phyloP scores from a whole-genome alignment of 2,113 vertebrate species.

The Podarcis muralis region DNA sequence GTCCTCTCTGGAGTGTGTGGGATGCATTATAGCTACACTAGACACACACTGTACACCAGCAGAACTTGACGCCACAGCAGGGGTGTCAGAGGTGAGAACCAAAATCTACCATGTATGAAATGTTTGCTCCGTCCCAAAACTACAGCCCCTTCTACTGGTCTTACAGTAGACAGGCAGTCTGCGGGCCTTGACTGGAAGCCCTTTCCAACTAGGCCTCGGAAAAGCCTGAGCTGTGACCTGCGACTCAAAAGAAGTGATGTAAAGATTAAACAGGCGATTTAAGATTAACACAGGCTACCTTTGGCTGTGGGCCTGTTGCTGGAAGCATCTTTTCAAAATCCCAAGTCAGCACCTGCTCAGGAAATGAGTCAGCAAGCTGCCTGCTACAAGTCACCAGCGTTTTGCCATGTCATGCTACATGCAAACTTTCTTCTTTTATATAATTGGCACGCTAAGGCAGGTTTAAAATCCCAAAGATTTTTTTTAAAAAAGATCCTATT shows the following conservation, averaged over 20 bases:
- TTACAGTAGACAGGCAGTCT: not conserved
- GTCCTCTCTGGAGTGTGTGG: not conserved
- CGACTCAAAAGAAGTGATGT: not conserved
- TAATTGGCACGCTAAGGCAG: no score
- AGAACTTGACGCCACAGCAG: not conserved
- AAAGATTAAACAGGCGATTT: not conserved
- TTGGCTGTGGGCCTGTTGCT: not conserved
- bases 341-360: not conserved
- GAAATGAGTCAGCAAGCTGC: not conserved
- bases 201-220: no score
- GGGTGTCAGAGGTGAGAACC: not conserved
- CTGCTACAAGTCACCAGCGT: not conserved
- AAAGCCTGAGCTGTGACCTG: not conserved
- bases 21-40: no score
- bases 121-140: not conserved
- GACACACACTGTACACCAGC: not conserved
- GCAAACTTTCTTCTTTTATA: no score
- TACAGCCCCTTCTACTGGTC: not conserved
- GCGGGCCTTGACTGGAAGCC: no score
- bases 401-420: not conserved
- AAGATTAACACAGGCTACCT: not conserved
- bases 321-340: not conserved
- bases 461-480: no score
- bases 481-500: no score
- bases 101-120: not conserved